Evolutionary conservation across 2,797 vertebrate genomes (phyloP).

Genomic region (Microctenopoma stevenorrisi): DNA sequence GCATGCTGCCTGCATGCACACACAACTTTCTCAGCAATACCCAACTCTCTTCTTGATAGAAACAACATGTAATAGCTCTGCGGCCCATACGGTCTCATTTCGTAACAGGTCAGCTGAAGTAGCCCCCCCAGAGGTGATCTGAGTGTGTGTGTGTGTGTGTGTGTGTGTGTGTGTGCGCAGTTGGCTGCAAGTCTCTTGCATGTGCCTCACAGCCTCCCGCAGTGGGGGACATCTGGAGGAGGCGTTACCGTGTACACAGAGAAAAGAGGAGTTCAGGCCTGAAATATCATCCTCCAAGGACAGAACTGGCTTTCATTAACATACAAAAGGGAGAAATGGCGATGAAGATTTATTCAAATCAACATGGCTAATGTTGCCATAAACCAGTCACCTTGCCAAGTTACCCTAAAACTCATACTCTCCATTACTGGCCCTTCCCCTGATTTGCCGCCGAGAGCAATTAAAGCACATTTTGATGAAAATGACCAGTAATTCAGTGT

Average conservation of each 20-base stretch:
- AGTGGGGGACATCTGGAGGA: constrained; percentile 82
- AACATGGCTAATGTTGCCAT: constrained; percentile 70
- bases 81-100: constrained; percentile 53
- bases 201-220: constrained; percentile 70
- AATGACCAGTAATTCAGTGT: constrained; percentile 76
- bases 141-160: constrained; percentile 9
- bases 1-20: constrained; percentile 10
- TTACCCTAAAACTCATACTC: constrained; percentile 65
- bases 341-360: constrained; percentile 67
- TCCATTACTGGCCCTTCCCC: constrained; percentile 36
- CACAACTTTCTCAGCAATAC: constrained; percentile 50
- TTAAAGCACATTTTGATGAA: constrained; percentile 74
- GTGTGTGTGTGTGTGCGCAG: constrained; percentile 30
- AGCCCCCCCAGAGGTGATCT: constrained; percentile 52
- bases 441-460: constrained; percentile 65
- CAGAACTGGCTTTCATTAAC: constrained; percentile 74
- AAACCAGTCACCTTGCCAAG: constrained; percentile 79
- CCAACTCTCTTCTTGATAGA: constrained; percentile 55
- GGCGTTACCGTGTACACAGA: constrained; percentile 70
- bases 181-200: constrained; percentile 62
- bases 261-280: constrained; percentile 68
- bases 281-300: constrained; percentile 77
- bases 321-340: constrained; percentile 48
- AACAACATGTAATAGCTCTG: constrained; percentile 47
- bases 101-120: constrained; percentile 69